Conservation (phyloP, 2,797 vertebrate species). For the Schizopygopsis pylzovi region DNA sequence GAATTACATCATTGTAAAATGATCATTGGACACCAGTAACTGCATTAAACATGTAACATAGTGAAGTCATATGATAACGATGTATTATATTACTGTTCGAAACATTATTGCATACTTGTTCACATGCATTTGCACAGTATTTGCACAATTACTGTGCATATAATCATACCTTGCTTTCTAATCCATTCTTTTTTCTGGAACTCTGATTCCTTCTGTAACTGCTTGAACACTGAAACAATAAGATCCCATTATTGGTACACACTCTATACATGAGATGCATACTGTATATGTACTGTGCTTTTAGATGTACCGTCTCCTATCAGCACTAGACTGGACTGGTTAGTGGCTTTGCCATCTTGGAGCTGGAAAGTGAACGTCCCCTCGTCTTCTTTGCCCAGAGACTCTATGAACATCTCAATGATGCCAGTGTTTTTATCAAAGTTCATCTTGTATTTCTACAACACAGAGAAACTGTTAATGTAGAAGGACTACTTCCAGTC, state of each 20-base stretch:
- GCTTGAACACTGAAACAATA: constrained; percentile 87
- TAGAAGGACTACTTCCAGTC: background rate
- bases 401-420: constrained; percentile 96
- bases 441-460: constrained; percentile 98
- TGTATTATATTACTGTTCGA: background rate
- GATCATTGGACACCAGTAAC: no score
- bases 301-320: constrained; percentile 88
- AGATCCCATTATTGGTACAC: background rate
- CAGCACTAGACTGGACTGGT: constrained; percentile 95
- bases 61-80: background rate
- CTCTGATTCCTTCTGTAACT: constrained; percentile 92
- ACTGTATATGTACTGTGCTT: background rate
- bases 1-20: no score
- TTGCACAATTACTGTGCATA: background rate
- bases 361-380: constrained; percentile 96
- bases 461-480: constrained; percentile 13
- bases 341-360: constrained; percentile 94
- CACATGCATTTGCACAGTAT: background rate
- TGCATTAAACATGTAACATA: no score
- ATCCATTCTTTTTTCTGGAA: constrained; percentile 95
- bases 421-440: constrained; percentile 92
- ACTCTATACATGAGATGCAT: background rate
- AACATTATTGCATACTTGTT: background rate
- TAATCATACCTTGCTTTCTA: constrained; percentile 92
- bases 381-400: constrained; percentile 88